Evolutionary conservation across 1,140 invertebrate genomes (phyloP).

Genomic region (Trigoniulus corallinus): DNA sequence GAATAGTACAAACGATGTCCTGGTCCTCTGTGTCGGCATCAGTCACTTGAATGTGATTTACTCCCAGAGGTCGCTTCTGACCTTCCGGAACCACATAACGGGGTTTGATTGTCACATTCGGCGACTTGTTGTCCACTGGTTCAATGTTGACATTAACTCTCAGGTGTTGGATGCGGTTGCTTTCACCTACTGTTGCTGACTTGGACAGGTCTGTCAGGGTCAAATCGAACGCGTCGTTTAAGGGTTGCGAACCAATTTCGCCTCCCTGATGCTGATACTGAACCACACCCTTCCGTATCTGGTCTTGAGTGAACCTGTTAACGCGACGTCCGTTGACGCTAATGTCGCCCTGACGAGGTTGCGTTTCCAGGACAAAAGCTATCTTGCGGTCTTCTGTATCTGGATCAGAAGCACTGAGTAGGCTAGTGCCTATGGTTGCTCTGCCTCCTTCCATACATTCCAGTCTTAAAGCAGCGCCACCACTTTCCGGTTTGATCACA

Average conservation of each 20-base stretch:
- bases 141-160: conserved; percentile 22
- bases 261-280: conserved; percentile 22
- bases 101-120: conserved; percentile 14
- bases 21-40: conserved; percentile 25
- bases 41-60: conserved; percentile 21
- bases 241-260: conserved; percentile 20
- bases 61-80: conserved; percentile 19
- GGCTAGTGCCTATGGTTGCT: conserved; percentile 17
- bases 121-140: conserved; percentile 24
- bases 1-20: conserved; percentile 25
- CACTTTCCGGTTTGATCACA: conserved; percentile 12
- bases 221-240: conserved; percentile 24
- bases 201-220: conserved; percentile 21
- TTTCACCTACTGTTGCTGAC: conserved; percentile 20
- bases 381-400: conserved; percentile 22
- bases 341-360: conserved; percentile 21
- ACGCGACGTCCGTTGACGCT: conserved; percentile 16
- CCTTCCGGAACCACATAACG: conserved; percentile 24
- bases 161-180: conserved; percentile 16
- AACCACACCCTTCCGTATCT: conserved; percentile 20
- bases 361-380: conserved; percentile 20
- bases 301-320: conserved; percentile 22
- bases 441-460: conserved; percentile 23
- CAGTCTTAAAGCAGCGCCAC: conserved; percentile 16
- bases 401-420: conserved; percentile 21